Percentiles rank a stretch among this genome's conserved stretches.
Conservation (phyloP, 2,888 invertebrate species). For the Meiosimyza decipiens region DNA sequence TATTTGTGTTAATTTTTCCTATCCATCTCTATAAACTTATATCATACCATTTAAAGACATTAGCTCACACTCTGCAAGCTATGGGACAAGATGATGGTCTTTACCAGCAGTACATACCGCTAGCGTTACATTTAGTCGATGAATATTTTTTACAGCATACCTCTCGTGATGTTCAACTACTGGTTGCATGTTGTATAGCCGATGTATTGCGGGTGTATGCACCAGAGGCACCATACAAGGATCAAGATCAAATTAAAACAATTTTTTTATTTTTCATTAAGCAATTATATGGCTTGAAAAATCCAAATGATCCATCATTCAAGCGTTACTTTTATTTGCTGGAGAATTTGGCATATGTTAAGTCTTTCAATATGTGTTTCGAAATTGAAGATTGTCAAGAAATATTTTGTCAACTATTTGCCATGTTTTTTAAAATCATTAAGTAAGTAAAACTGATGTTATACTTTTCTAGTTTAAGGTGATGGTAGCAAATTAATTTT, state of each 20-base stretch:
- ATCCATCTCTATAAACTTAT: neutral
- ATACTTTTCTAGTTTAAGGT: too few relatives aligned
- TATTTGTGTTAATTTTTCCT: constrained; percentile 58
- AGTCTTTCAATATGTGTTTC: constrained; percentile 98
- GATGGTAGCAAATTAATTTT: neutral
- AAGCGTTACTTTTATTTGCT: constrained; percentile 97
- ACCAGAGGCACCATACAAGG: constrained; percentile 97
- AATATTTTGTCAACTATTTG: constrained; percentile 93
- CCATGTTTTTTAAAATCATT: constrained; percentile 94
- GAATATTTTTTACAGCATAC: constrained; percentile 91
- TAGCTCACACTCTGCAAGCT: constrained; percentile 94
- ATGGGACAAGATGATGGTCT: constrained; percentile 97
- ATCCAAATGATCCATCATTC: constrained; percentile 97
- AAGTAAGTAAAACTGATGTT: constrained; percentile 75
- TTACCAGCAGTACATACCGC: constrained; percentile 89
- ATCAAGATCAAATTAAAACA: constrained; percentile 89
- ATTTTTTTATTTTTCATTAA: constrained; percentile 95
- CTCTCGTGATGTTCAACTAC: constrained; percentile 91
- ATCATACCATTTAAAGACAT: constrained; percentile 69
- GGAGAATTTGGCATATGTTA: constrained; percentile 97
- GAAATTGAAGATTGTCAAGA: constrained; percentile 97
- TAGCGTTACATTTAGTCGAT: constrained; percentile 92
- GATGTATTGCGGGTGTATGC: constrained; percentile 97
- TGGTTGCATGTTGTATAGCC: constrained; percentile 97
- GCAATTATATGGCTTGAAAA: constrained; percentile 91